These are phyloP conservation scores for Drosophila merina DNA, from an alignment of 2,888 invertebrate genomes.

Conservation along the genomic window DNA sequence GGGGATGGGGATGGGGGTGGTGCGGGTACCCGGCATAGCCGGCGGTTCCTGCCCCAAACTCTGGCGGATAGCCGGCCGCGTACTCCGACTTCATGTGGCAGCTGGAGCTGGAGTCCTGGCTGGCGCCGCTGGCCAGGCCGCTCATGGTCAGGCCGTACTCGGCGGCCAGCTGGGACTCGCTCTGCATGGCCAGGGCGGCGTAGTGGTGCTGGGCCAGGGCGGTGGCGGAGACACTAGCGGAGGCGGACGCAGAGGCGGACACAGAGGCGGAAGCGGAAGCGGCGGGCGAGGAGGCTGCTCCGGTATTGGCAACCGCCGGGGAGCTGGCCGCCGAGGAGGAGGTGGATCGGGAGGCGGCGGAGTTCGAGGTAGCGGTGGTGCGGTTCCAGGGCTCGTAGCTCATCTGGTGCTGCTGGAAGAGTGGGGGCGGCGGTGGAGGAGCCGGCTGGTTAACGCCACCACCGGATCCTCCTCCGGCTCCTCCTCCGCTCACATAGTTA, in stretches of 20 bases:
- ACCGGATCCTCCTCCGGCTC: slow-evolving; percentile 68
- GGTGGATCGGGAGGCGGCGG: slow-evolving; percentile 50
- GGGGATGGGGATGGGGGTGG: slow-evolving; percentile 64
- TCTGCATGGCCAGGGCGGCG: slow-evolving; percentile 80
- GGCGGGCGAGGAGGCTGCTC: neutral
- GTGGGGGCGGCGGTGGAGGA: slow-evolving; percentile 53
- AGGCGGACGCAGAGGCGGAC: slow-evolving; percentile 51
- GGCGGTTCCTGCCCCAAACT: slow-evolving; percentile 62
- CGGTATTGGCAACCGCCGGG: slow-evolving; percentile 37
- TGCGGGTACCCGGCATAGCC: slow-evolving; percentile 60
- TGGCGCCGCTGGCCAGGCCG: slow-evolving; percentile 66
- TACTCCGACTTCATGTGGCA: slow-evolving; percentile 79
- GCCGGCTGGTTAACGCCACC: neutral
- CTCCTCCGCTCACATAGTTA: slow-evolving; percentile 70
- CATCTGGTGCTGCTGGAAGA: slow-evolving; percentile 65
- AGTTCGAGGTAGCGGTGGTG: neutral
- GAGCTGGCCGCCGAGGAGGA: slow-evolving; percentile 44
- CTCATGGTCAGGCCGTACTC: slow-evolving; percentile 80
- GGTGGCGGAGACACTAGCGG: slow-evolving; percentile 19
- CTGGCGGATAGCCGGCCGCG: slow-evolving; percentile 67
- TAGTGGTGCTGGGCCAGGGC: slow-evolving; percentile 61
- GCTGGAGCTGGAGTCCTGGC: slow-evolving; percentile 35
- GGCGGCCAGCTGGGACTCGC: slow-evolving; percentile 77
- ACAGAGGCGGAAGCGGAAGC: slow-evolving; percentile 29
- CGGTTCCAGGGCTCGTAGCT: slow-evolving; percentile 1